These are phyloP conservation scores for Phengaris alcon DNA, from an alignment of 2,888 invertebrate species.

Conservation along the genomic window DNA sequence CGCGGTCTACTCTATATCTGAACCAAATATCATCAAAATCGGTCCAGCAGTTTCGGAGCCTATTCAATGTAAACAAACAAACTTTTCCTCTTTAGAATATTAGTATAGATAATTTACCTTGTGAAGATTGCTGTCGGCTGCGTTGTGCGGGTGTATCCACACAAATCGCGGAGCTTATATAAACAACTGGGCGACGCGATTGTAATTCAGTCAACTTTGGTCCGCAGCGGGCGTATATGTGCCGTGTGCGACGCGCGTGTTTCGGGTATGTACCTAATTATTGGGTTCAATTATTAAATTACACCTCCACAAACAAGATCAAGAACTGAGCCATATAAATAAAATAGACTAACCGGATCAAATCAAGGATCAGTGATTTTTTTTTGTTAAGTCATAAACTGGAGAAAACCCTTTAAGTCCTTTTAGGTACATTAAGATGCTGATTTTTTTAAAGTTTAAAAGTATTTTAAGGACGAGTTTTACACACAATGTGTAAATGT, in stretches of 20 bases:
- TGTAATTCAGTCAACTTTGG: slow-evolving; percentile 23
- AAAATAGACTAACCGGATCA: background rate
- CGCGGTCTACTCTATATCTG: too few species aligned
- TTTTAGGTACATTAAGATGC: too few species aligned
- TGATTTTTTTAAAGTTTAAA: too few species aligned
- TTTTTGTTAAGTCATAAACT: too few species aligned
- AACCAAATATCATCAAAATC: too few species aligned
- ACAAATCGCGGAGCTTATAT: slow-evolving; percentile 28
- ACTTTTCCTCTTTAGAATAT: too few species aligned
- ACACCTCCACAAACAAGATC: background rate
- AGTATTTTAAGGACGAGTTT: too few species aligned
- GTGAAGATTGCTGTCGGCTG: background rate
- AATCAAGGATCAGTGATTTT: background rate
- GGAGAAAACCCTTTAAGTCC: too few species aligned
- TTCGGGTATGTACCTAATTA: slow-evolving; percentile 21
- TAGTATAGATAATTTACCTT: background rate
- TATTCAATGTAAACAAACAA: too few species aligned
- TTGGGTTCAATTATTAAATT: background rate
- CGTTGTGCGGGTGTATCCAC: slow-evolving; percentile 27
- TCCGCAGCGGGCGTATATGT: slow-evolving; percentile 1
- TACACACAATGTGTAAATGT: too few species aligned
- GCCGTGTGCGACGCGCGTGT: background rate
- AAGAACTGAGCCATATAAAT: too few species aligned
- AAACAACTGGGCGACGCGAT: slow-evolving; percentile 24
- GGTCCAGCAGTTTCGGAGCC: too few species aligned